Percentiles rank a stretch among this genome's conserved stretches.
phyloP scores from a whole-genome alignment of 2,888 invertebrate species.

The Orchesellides sinensis region DNA sequence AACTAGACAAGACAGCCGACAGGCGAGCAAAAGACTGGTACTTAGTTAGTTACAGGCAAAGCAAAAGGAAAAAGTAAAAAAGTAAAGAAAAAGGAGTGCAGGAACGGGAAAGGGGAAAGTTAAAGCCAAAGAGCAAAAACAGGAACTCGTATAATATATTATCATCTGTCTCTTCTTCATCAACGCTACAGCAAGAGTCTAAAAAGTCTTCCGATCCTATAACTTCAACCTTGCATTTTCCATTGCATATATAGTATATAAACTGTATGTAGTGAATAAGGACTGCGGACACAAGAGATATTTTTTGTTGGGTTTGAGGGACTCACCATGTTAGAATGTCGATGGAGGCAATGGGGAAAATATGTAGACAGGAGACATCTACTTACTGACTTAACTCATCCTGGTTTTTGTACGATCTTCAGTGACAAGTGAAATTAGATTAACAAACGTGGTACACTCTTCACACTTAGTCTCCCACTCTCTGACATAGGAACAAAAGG shows the following conservation, averaged over 20 bases:
- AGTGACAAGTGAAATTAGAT: slow-evolving; percentile 75
- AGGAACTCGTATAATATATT: slow-evolving; percentile 38
- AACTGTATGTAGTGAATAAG: too few species aligned
- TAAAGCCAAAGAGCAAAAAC: slow-evolving; percentile 56
- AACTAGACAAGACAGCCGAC: slow-evolving; percentile 63
- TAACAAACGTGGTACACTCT: slow-evolving; percentile 72
- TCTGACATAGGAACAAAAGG: slow-evolving; percentile 40
- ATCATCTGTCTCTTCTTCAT: slow-evolving; percentile 61
- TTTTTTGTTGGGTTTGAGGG: too few species aligned
- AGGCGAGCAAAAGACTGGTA: slow-evolving; percentile 39
- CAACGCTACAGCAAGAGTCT: slow-evolving; percentile 52
- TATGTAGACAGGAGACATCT: slow-evolving; percentile 38
- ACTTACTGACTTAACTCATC: slow-evolving; percentile 32
- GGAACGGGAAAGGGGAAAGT: slow-evolving; percentile 37
- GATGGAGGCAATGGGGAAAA: slow-evolving; percentile 35
- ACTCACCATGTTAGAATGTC: too few species aligned
- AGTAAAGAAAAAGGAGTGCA: neutral
- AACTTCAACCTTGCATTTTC: slow-evolving; percentile 3
- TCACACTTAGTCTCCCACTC: slow-evolving; percentile 6
- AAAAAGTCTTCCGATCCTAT: slow-evolving; percentile 15
- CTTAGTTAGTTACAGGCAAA: neutral
- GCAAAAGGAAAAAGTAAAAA: neutral
- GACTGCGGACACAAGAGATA: too few species aligned
- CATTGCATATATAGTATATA: neutral
- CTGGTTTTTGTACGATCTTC: slow-evolving; percentile 31